Evolutionary conservation across 2,888 invertebrate genomes (phyloP).

Genomic region (Epinotia brunnichana): DNA sequence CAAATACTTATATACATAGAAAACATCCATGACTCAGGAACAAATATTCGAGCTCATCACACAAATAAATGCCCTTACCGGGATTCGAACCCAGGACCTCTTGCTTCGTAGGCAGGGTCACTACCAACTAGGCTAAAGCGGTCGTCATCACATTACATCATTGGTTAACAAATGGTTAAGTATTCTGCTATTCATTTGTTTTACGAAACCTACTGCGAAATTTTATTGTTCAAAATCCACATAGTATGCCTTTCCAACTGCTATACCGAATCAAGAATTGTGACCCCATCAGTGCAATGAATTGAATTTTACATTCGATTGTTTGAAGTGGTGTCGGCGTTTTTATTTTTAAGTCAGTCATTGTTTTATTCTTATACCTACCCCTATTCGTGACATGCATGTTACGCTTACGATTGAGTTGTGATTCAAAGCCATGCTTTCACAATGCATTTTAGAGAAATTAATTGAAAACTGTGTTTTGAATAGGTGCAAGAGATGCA

Average conservation of each 20-base stretch:
- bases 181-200: background rate
- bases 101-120: too few relatives aligned
- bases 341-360: background rate
- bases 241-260: background rate
- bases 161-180: too few relatives aligned
- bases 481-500: background rate
- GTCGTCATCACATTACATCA: too few relatives aligned
- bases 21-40: too few relatives aligned
- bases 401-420: background rate
- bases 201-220: background rate
- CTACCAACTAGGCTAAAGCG: too few relatives aligned
- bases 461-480: background rate
- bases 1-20: too few relatives aligned
- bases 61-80: too few relatives aligned
- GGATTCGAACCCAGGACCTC: too few relatives aligned
- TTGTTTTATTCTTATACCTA: conserved; percentile 2
- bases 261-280: background rate
- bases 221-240: background rate
- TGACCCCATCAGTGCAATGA: background rate
- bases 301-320: background rate
- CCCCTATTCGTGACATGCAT: background rate
- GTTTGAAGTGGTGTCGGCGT: background rate
- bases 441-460: background rate
- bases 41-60: too few relatives aligned
- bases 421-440: background rate